Evolutionary conservation across 2,797 vertebrate genomes (phyloP), one percentile per base, ranked within the genome.

Genomic region (Parambassis ranga): DNA sequence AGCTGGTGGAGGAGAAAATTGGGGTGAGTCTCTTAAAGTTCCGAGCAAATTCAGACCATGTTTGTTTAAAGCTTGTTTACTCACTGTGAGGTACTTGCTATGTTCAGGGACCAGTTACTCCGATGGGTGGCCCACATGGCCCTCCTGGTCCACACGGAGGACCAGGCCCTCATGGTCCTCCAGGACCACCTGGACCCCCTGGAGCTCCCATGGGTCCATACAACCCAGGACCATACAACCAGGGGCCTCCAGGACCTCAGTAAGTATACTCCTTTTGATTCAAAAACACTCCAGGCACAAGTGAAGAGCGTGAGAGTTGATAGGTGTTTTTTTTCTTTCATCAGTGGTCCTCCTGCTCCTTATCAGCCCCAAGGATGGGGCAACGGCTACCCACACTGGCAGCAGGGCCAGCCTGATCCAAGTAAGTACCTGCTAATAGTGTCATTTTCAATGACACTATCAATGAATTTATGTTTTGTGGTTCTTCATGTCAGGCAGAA

Each of bases 321-420:
- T 32, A 0, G 1, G 39, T 27, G 1, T 31, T 71, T 31, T 0
- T 63, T 19, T 8, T 64, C 32, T 53, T 57, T 53, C 80, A 64
- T 2, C 66, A 98, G 98, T 84, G 97, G 96, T 56, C 97, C 98
- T 77, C 97, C 96, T 60, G 96, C 96, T 7, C 97, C 95, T 0
- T 99, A 99, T 75, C 96, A 96, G 81, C 96, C 97, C 64, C 98
- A 99, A 67, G 97, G 97, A 33, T 99, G 98, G 97, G 97, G 96
- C 65, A 98, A 98, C 53, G 94, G 97, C 20, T 99, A 98, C 82
- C 96, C 96, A 2, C 97, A 98, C 65, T 99, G 98, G 98, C 97
- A 98, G 69, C 97, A 96, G 65, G 95, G 95, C 53, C 98, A 97
- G 50, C 97, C 95, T 65, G 98, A 99, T 83, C 97, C 98, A 83